A percentile compares a stretch with the other conserved stretches of the same genome.
phyloP scores from a whole-genome alignment of 2,113 vertebrate genomes.

The Bombycilla garrulus region DNA sequence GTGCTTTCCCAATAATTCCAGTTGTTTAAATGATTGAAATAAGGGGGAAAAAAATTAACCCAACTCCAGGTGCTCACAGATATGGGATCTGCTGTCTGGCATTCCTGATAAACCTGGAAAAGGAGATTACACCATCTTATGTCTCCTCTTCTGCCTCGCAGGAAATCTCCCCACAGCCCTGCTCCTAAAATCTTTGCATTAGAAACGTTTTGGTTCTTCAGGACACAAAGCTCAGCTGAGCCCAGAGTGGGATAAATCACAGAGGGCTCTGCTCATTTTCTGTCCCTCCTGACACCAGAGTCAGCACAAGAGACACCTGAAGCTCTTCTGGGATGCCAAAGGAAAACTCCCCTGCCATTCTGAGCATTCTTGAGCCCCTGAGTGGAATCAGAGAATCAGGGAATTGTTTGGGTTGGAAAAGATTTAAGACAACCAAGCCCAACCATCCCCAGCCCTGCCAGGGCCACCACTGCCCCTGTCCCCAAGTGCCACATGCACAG shows the following conservation, averaged over 20 bases:
- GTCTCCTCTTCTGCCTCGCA: background rate
- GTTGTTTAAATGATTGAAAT: accelerated
- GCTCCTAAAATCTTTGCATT: background rate
- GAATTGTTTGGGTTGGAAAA: background rate
- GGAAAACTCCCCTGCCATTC: background rate
- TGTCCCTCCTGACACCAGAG: background rate
- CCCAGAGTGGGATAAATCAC: background rate
- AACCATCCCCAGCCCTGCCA: background rate
- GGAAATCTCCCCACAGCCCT: background rate
- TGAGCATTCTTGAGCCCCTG: accelerated
- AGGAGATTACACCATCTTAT: accelerated
- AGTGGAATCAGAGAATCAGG: background rate
- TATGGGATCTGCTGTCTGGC: background rate
- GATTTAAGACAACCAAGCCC: accelerated
- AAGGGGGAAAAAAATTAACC: accelerated
- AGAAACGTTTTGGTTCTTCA: background rate
- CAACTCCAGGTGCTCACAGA: background rate
- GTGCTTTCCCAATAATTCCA: background rate
- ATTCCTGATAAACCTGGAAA: background rate
- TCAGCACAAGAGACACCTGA: background rate
- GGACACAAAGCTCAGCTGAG: background rate
- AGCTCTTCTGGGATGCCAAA: background rate
- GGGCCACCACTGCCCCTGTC: accelerated
- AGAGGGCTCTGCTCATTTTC: background rate
- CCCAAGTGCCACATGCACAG: background rate